Conservation (phyloP, 1,140 invertebrate genomes). For the Chelonus insularis region DNA sequence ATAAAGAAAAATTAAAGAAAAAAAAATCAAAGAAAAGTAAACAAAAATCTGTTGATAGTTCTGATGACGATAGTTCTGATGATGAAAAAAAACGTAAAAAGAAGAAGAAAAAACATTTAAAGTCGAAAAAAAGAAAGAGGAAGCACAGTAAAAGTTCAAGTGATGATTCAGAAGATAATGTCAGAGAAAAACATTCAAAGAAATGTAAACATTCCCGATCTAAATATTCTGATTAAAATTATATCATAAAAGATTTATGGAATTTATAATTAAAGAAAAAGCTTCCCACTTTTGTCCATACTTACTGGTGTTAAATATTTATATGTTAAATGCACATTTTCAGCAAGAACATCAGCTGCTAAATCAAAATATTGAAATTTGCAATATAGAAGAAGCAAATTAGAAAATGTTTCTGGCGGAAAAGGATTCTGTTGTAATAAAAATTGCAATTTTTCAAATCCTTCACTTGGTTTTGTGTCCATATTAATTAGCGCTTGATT, state of each 20-base stretch:
- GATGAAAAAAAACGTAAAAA: slow-evolving; percentile 37
- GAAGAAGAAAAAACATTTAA: slow-evolving; percentile 41
- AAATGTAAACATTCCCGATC: slow-evolving; percentile 48
- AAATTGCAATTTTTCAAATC: slow-evolving; percentile 97
- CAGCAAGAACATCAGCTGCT: slow-evolving; percentile 96
- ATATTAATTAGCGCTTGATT: slow-evolving; percentile 97
- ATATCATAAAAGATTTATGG: slow-evolving; percentile 12
- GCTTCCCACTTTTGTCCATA: too few relatives aligned
- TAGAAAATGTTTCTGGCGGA: slow-evolving; percentile 97
- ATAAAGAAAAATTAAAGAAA: slow-evolving; percentile 38
- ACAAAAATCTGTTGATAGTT: slow-evolving; percentile 20
- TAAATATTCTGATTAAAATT: slow-evolving; percentile 36
- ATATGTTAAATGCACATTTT: slow-evolving; percentile 96
- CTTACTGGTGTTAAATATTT: slow-evolving; percentile 90
- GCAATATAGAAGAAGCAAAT: slow-evolving; percentile 92
- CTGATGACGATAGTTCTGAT: slow-evolving; percentile 24
- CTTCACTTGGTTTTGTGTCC: slow-evolving; percentile 84
- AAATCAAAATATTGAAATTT: slow-evolving; percentile 98
- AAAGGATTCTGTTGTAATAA: slow-evolving; percentile 94
- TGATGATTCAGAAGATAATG: slow-evolving; percentile 31
- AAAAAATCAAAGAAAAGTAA: slow-evolving; percentile 38
- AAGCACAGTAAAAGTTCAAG: slow-evolving; percentile 33
- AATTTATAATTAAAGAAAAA: slow-evolving; percentile 11
- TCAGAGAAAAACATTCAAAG: slow-evolving; percentile 41
- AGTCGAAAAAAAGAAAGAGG: slow-evolving; percentile 41